phyloP scores from a whole-genome alignment of 2,888 invertebrate species.

The Phaonia tiefii region DNA sequence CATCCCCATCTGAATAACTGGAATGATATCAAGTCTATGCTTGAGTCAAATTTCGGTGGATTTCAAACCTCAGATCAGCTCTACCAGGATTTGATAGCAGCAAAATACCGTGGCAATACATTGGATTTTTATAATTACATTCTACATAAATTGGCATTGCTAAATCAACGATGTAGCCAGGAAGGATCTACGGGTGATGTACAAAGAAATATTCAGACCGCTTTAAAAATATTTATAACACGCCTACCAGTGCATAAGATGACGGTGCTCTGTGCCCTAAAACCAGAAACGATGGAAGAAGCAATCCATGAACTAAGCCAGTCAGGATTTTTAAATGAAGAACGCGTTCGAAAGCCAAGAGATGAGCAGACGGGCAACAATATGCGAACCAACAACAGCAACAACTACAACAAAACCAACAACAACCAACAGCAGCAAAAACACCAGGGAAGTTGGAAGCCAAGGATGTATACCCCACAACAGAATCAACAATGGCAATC shows the following conservation, averaged over 20 bases:
- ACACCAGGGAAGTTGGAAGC: too few relatives aligned
- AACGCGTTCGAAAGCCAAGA: neutral
- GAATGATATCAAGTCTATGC: slow-evolving; percentile 4
- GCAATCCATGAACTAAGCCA: slow-evolving; percentile 16
- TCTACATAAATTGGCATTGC: slow-evolving; percentile 4
- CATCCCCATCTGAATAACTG: slow-evolving; percentile 21
- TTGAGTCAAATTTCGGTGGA: slow-evolving; percentile 4
- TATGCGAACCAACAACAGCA: neutral
- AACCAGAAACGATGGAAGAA: slow-evolving; percentile 10
- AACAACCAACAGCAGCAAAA: too few relatives aligned
- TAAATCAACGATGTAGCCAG: slow-evolving; percentile 21
- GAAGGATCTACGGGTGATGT: too few relatives aligned
- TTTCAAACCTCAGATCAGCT: slow-evolving; percentile 26
- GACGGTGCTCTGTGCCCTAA: slow-evolving; percentile 14
- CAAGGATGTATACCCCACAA: too few relatives aligned
- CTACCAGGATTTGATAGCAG: slow-evolving; percentile 57
- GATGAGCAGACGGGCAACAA: neutral
- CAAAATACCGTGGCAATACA: slow-evolving; percentile 17
- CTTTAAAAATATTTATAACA: slow-evolving; percentile 10
- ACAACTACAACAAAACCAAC: too few relatives aligned
- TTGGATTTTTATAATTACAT: slow-evolving; percentile 20
- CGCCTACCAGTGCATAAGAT: neutral
- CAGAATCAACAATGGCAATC: neutral
- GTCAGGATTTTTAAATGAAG: neutral
- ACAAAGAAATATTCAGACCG: slow-evolving; percentile 7